Evolutionary conservation across 2,797 vertebrate species (phyloP).

Genomic region (Prunella strophiata): DNA sequence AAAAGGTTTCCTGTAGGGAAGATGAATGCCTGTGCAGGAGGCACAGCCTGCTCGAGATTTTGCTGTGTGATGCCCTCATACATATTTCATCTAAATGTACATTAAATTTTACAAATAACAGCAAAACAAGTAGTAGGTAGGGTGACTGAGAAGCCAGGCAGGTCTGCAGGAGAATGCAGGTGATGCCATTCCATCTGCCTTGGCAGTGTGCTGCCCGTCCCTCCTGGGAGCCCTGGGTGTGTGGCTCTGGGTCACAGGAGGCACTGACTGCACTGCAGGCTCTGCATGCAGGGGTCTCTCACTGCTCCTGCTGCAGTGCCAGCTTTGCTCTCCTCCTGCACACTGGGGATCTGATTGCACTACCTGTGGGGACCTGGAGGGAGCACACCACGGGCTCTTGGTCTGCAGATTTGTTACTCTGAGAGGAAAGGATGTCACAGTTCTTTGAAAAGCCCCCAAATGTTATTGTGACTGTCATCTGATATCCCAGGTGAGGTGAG

Average conservation of each 20-base stretch:
- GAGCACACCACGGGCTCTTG: neutral
- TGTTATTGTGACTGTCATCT: neutral
- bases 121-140: neutral
- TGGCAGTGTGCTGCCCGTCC: neutral
- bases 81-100: neutral
- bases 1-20: neutral
- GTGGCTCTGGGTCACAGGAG: neutral
- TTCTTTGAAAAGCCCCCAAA: neutral
- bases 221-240: neutral
- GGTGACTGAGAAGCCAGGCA: neutral
- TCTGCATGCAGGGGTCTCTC: neutral
- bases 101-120: neutral
- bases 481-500: neutral
- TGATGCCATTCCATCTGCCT: neutral
- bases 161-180: neutral
- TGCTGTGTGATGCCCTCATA: neutral
- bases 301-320: neutral
- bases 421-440: neutral
- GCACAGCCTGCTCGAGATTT: neutral
- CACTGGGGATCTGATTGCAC: neutral
- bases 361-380: neutral
- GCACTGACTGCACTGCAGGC: neutral
- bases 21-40: neutral
- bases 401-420: neutral
- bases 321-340: neutral